Evolutionary conservation across 1,140 invertebrate species (phyloP), one percentile per base, ranked within the genome.

Genomic region (Druon quercuslanigerum): DNA sequence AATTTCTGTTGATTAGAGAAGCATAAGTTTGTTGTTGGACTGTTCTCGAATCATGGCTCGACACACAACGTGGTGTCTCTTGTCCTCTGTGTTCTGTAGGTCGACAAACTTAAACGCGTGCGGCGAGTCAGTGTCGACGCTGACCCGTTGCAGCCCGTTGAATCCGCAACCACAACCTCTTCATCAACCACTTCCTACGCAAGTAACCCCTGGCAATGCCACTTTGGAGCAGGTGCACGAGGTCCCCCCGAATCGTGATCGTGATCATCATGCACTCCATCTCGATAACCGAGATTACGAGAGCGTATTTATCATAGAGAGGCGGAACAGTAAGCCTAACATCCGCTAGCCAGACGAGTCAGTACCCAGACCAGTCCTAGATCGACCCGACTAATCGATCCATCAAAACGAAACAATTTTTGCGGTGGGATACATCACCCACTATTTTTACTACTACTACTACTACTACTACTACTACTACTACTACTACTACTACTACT

Each of bases 291-390:
- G 93, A 92, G 94, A 94, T 93, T 94, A 94, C 93, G 94, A 94
- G 92, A 94, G 93, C 92, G 94, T 94, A 89, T 94, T 94, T 94
- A 94, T 94, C 92, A 94, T 94, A 92, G 93, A 94, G 92, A 94
- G 94, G 93, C 94, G 94, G 92, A 93, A 93, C 92, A 92, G 93
- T 92, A 93, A 93, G 92, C 92, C 92, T 88, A 93, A 93, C 90
- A 92, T 92, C 87, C 90, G 90, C 89, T 91, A 92, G 85, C 84
- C 84, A 86, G 84, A 85, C 73, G 72, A 51, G 71, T 75, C 77
- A 79, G 77, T 79, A 82, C 82, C 76, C 66, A 82, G 83, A 87
- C 86, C 89, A 89, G 87, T 88, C 84, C 82, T 83, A 86, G 83
- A 85, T 87, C 85, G 82, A 86, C 77, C 76, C 50, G 72, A 81